Evolutionary conservation across 2,888 invertebrate species (phyloP), one percentile per base, ranked within the genome.

Genomic region (Latrodectus hesperus): DNA sequence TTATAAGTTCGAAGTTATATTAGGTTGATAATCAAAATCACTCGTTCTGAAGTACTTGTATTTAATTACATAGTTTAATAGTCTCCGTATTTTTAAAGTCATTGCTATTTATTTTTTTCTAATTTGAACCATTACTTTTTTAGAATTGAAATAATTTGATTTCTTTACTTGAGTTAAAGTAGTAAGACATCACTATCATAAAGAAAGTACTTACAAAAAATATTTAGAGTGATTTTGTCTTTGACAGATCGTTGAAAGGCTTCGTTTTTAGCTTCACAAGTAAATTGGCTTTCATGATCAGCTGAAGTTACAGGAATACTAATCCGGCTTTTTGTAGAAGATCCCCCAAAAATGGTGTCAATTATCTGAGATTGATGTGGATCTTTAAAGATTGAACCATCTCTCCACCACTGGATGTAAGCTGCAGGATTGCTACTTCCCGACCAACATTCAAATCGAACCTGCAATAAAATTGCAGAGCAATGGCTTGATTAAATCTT

Each of bases 351-450:
- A 11, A 89, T 89, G 11, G 91, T 91, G 22, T 93, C 96, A 95
- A 89, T 88, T 5, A 95, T 94, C 38, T 93, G 93, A 22, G 93
- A 93, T 74, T 91, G 90, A 12, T 85, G 68, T 9, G 87, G 90
- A 92, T 96, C 96, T 92, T 95, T 94, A 0, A 97, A 95, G 8
- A 96, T 95, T 88, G 96, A 95, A 0, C 97, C 97, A 91, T 96
- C 96, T 79, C 96, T 94, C 96, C 96, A 97, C 98, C 98, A 98
- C 0, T 96, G 95, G 90, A 96, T 93, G 89, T 94, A 94, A 0
- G 98, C 96, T 1, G 96, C 95, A 0, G 98, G 98, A 93, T 98
- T 98, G 91, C 97, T 97, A 83, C 96, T 96, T 71, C 96, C 96
- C 0, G 97, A 96, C 91, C 97, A 96, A 91, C 98, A 98, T 60